These are phyloP conservation scores for human DNA, from an alignment of 2,113 vertebrate genomes.

Conservation along the genomic window DNA sequence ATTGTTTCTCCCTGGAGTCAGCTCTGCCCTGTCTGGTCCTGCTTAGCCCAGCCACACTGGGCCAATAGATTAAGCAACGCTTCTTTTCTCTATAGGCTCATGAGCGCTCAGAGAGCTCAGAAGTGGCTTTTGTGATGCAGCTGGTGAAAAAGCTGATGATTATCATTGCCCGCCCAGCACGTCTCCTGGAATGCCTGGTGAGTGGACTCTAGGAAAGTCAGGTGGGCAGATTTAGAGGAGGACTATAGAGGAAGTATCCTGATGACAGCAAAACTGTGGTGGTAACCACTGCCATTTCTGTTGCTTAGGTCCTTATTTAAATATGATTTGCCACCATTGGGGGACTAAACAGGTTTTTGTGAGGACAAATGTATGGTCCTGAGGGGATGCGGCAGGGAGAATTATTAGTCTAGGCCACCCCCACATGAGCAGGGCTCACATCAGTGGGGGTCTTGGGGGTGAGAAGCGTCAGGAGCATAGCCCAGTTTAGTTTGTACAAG, in stretches of 20 bases:
- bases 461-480: slow-evolving; percentile 27
- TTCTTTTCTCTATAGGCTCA: slow-evolving; percentile 88
- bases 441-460: background rate
- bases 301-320: slow-evolving; percentile 35
- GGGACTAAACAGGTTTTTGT: background rate
- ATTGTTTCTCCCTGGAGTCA: background rate
- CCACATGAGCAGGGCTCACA: background rate
- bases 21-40: background rate
- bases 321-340: background rate
- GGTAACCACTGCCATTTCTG: background rate
- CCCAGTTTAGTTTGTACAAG: background rate
- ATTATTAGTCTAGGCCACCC: background rate
- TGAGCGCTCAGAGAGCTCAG: slow-evolving; percentile 94
- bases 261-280: background rate
- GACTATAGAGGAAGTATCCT: background rate
- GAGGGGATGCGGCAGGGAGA: background rate
- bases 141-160: slow-evolving; percentile 97
- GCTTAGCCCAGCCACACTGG: background rate
- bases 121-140: slow-evolving; percentile 96
- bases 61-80: background rate
- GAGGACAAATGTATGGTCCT: background rate
- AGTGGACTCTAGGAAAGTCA: slow-evolving; percentile 69
- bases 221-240: background rate
- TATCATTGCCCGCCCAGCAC: slow-evolving; percentile 94
- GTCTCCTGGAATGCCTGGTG: slow-evolving; percentile 97